Evolutionary conservation across 1,140 invertebrate species (phyloP).

Genomic region (Drusus annulatus): DNA sequence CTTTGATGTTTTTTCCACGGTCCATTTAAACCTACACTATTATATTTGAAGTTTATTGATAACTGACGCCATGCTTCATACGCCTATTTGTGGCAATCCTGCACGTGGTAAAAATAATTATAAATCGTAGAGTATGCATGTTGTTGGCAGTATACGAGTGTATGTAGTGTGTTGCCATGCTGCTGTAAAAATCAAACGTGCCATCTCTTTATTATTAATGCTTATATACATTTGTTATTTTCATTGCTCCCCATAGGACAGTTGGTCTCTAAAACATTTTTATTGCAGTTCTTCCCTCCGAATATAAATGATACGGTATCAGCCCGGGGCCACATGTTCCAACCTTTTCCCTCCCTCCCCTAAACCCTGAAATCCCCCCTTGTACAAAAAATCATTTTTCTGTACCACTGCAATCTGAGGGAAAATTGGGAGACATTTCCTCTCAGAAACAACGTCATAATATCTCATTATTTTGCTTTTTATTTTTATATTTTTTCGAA

Average conservation of each 20-base stretch:
- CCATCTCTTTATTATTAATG: constrained; percentile 44
- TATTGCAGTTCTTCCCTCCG: constrained; percentile 54
- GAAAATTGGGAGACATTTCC: too few species aligned
- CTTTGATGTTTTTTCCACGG: constrained; percentile 1
- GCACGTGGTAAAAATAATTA: too few species aligned
- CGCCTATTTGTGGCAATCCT: too few species aligned
- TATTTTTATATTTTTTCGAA: too few species aligned
- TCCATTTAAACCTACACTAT: neutral
- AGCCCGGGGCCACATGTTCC: constrained; percentile 54
- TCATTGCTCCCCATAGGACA: constrained; percentile 53
- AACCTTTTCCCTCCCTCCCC: constrained; percentile 44
- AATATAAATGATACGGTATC: constrained; percentile 58
- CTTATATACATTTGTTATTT: constrained; percentile 54
- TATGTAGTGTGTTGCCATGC: neutral
- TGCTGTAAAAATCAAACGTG: constrained; percentile 32
- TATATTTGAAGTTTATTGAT: too few species aligned
- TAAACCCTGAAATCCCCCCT: too few species aligned
- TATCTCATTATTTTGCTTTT: too few species aligned
- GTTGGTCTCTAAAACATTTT: constrained; percentile 58
- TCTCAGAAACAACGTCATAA: too few species aligned
- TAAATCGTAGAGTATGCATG: too few species aligned
- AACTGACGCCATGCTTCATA: neutral
- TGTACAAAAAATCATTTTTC: too few species aligned
- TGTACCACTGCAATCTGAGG: too few species aligned
- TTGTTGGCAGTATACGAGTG: too few species aligned